Conservation (phyloP, 2,888 invertebrate genomes). For the Bedellia somnulentella region DNA sequence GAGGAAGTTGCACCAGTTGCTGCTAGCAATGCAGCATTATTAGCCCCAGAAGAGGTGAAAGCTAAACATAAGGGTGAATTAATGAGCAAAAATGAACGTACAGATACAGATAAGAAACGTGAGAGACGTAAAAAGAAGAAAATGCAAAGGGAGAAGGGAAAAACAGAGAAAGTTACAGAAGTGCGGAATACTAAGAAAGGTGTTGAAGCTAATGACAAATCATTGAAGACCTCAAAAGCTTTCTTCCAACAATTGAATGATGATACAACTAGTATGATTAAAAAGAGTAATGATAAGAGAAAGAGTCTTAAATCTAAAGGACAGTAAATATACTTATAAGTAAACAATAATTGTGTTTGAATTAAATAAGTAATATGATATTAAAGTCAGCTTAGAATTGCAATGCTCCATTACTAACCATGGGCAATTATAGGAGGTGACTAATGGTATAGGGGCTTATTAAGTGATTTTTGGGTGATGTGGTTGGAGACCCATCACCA, state of each 20-base stretch:
- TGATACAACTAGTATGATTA: slow-evolving; percentile 51
- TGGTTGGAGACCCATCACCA: too few species aligned
- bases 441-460: too few species aligned
- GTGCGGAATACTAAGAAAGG: slow-evolving; percentile 60
- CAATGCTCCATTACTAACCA: too few species aligned
- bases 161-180: slow-evolving; percentile 39
- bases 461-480: too few species aligned
- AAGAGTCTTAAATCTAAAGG: slow-evolving; percentile 31
- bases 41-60: slow-evolving; percentile 92
- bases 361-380: too few species aligned
- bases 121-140: slow-evolving; percentile 86
- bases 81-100: slow-evolving; percentile 77
- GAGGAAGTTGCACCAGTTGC: slow-evolving; percentile 95
- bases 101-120: slow-evolving; percentile 84
- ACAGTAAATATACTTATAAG: too few species aligned
- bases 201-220: slow-evolving; percentile 56
- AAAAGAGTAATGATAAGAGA: slow-evolving; percentile 21
- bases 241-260: slow-evolving; percentile 89
- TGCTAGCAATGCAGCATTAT: slow-evolving; percentile 78
- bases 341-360: too few species aligned
- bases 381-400: too few species aligned
- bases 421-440: too few species aligned
- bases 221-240: slow-evolving; percentile 67
- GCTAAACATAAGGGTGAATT: slow-evolving; percentile 58
- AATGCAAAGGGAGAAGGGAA: slow-evolving; percentile 63